Base-by-base conservation (phyloP, 2,113 vertebrate species). In the Chaetodon trifascialis region DNA sequence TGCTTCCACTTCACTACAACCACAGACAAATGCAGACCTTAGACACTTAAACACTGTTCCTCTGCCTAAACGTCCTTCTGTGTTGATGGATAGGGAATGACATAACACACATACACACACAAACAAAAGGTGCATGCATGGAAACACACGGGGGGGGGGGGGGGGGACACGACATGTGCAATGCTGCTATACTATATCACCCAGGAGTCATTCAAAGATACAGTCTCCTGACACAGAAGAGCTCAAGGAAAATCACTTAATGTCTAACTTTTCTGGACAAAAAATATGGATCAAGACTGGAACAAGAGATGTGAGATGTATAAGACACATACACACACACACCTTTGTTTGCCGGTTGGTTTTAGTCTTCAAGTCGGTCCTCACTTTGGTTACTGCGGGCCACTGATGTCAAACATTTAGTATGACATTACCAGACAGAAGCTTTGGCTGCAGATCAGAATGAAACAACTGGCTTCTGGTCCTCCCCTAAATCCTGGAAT, bases 21-120 rank as follows among this genome's bases (percentile, higher is more conserved):
- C 71, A 44, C 30, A 47, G 58, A 65, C 62, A 59, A 72, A 38
- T 79, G 2, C 82, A 84, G 69, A 68, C 56, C 51, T 21, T 2
- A 52, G 44, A 81, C 7, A 84, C 68, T 82, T 70, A 70, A 73
- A 60, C 49, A 38, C 60, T 58, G 67, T 65, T 80, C 69, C 69
- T 83, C 55, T 52, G 44, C 49, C 23, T 19, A 10, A 34, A 23
- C 0, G 1, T 30, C 30, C 30, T 30, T 73, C 36, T 75, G 82
- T 68, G 81, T 49, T 83, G 87, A 90, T 78, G 70, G 83, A 89
- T 76, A 78, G 65, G 72, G 85, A 76, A 78, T 38, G 73, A 87
- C 67, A 84, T 76, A 74, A 49, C 79, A 88, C 72, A 70, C 44
- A 72, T 4, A 17, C 46, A 40, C 25, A 87, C 86, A 88, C 80